Base-by-base conservation (phyloP, 92 coral and sea anemone genomes). In the Diadumene lineata region DNA sequence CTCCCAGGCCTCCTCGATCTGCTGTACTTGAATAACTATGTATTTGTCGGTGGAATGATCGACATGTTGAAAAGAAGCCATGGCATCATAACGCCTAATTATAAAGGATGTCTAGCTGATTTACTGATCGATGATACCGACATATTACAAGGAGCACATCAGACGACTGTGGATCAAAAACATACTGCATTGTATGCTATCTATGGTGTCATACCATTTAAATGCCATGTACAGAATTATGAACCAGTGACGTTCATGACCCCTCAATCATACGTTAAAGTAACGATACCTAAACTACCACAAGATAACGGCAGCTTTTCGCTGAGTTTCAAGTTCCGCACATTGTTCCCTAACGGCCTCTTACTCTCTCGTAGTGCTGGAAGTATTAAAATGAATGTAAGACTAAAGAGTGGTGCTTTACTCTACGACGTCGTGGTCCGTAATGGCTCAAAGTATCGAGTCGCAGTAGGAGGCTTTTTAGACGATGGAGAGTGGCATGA, bases 401-500 rank as follows among this genome's bases (percentile, higher is more conserved):
- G 85, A 4, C 83, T 94, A 64, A 73, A 81, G 6, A 60, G 67
- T 22, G 97, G 97, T 26, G 70, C 72, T 7, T 58, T 94, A 43
- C 61, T 82, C 3, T 94, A 84, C 68, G 92, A 88, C 50, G 82
- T 81, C 64, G 75, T 67, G 13, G 83, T 86, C 19, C 88, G 84
- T 0, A 66, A 81, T 29, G 89, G 83, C 0, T 73, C 91, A 1
- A 85, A 84, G 79, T 75, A 77, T 31, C 46, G 30, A 51, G 34
- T 90, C 23, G 43, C 23, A 27, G 34, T 94, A 33, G 97, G 94
- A 23, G 64, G 61, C n/a, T 69, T 77, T 30, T 81, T 94, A 56
- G 73, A 94, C 60, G 94, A 94, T 34, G 98, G 98, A 0, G 89
- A 82, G 50, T 94, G 98, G 98, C 98, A 94, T 77, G 79, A 77